Base-by-base conservation (phyloP, 2,113 vertebrate species). In the Forbesichthys papilliferus region DNA sequence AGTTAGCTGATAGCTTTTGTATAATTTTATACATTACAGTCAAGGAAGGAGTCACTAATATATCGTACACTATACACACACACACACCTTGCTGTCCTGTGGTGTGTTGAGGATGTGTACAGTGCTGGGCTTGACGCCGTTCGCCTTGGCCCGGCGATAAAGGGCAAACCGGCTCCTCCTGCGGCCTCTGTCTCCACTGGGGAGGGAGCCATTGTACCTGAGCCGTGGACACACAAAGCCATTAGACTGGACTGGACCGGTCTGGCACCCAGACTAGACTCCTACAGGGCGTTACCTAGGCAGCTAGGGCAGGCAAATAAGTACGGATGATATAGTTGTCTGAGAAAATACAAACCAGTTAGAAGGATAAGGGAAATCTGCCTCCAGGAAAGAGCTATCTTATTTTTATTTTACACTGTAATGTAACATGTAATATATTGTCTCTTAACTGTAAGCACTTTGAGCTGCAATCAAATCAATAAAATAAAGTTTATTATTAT, bases 131-230 rank as follows among this genome's bases (percentile, higher is more conserved):
- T 94, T 96, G 88, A 99, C 96, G 8, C 98, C 98, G 0, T 95
- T 99, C n/a, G 98, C 96, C 81, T 96, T 98, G 4, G 93, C 87
- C 71, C 96, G 83, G 48, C 95, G 95, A 67, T 94, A 97, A 56
- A 99, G 94, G 69, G 98, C 96, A 61, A 99, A 99, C 81, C 97
- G 94, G 93, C 98, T 99, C 94, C 98, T 98, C 89, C 96, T 94
- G 66, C 97, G 95, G 0, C 96, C 98, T 76, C 95, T 90, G 91
- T 99, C 98, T 64, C 96, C 97, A 1, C 93, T 96, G 42, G 98
- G 96, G 73, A 99, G 95, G 79, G 95, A 96, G 90, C 98, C 97
- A 95, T 99, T 99, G 87, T 99, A 99, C 89, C 97, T 99, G 81
- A 0, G 87, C 80, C 75, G 16, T 18, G 61, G 18, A 57, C 7